These are phyloP conservation scores for Aurelia sp. DNA, from an alignment of 30 jellyfish, hydroid and myxozoan species.

Conservation along the genomic window DNA sequence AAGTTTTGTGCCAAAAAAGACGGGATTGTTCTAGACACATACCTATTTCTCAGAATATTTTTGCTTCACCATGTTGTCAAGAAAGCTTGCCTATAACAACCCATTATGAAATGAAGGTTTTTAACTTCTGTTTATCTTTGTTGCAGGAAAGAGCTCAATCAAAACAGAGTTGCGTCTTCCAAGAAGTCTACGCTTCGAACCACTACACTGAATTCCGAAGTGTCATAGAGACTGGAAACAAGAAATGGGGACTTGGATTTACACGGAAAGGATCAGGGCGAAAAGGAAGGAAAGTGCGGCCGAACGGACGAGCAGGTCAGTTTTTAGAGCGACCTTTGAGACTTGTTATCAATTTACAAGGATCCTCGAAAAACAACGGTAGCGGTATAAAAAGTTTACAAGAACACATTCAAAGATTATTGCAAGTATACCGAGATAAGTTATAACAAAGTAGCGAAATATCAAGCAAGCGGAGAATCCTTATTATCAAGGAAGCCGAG, in stretches of 20 bases:
- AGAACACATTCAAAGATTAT: conserved; percentile 63
- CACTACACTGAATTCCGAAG: conserved; percentile 89
- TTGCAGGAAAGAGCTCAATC: conserved; percentile 64
- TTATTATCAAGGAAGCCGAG: conserved; percentile 5
- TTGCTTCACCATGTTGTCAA: too few species aligned
- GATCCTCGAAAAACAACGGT: conserved; percentile 55
- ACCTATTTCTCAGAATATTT: too few species aligned
- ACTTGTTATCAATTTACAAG: conserved; percentile 62
- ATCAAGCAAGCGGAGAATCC: background rate
- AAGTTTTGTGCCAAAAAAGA: too few species aligned
- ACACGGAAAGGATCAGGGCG: conserved; percentile 85
- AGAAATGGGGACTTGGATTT: conserved; percentile 80
- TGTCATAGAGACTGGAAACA: conserved; percentile 35
- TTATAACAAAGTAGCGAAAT: conserved; percentile 5
- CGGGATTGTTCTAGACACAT: too few species aligned
- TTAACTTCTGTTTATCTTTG: background rate
- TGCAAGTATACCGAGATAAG: conserved; percentile 63
- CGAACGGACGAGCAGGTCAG: conserved; percentile 70
- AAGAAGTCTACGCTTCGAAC: conserved; percentile 73
- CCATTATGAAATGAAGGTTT: background rate
- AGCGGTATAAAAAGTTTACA: conserved; percentile 61
- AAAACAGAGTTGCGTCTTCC: conserved; percentile 76
- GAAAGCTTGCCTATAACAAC: too few species aligned
- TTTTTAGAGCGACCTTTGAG: conserved; percentile 69
- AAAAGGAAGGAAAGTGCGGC: conserved; percentile 62